Percentiles rank a stretch among this genome's conserved stretches.
Evolutionary conservation across 2,797 vertebrate species (phyloP).

Genomic region (Sebastes kiyomatsui): DNA sequence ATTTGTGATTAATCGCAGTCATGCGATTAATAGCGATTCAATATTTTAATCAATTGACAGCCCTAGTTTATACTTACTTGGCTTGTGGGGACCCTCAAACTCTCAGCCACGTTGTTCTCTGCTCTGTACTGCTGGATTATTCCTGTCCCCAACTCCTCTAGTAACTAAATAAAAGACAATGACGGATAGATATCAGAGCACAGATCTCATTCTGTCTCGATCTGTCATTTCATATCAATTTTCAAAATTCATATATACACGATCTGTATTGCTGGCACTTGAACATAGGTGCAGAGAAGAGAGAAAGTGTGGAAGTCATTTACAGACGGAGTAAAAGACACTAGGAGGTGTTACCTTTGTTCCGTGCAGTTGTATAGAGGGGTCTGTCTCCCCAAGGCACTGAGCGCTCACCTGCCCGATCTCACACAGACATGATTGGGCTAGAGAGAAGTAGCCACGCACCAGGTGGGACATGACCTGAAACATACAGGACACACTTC

Average conservation of each 20-base stretch:
- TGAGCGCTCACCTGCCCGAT: conserved; percentile 89
- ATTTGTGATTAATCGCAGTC: too few species aligned
- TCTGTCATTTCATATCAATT: background rate
- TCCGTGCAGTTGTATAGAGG: conserved; percentile 93
- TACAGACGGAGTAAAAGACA: background rate
- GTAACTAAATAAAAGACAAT: conserved; percentile 78
- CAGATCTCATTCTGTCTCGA: background rate
- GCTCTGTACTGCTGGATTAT: conserved; percentile 92
- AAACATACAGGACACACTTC: background rate
- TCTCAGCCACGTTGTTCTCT: conserved; percentile 77
- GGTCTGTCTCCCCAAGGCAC: conserved; percentile 90
- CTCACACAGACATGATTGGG: conserved; percentile 86
- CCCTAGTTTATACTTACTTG: conserved; percentile 74
- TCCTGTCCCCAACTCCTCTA: conserved; percentile 93
- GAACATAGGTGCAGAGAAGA: background rate
- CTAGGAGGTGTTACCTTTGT: conserved; percentile 86
- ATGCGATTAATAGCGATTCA: too few species aligned
- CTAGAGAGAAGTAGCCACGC: conserved; percentile 90
- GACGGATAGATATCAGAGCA: background rate
- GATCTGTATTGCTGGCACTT: background rate
- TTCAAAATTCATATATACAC: background rate
- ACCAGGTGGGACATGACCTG: conserved; percentile 93
- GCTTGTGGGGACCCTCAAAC: conserved; percentile 82
- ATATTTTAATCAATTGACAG: too few species aligned
- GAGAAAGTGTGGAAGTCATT: background rate